phyloP scores from a whole-genome alignment of 2,797 vertebrate genomes.

The Sebastiscus albofasciatus region DNA sequence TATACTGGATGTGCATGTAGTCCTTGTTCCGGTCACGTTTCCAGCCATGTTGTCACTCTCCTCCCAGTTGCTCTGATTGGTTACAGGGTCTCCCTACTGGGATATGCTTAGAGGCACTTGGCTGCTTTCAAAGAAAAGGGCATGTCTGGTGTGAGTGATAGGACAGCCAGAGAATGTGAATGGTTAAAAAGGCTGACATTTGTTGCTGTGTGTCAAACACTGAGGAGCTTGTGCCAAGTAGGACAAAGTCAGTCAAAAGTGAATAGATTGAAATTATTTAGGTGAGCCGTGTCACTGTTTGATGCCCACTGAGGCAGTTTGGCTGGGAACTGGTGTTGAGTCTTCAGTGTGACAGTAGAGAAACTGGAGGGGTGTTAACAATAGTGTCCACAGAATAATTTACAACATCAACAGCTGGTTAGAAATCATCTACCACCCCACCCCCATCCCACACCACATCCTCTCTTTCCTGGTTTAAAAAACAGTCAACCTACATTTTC shows the following conservation, averaged over 20 bases:
- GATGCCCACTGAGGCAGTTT: background rate
- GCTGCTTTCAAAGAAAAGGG: background rate
- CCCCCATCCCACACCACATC: no score
- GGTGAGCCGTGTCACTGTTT: background rate
- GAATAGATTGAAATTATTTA: background rate
- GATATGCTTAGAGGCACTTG: background rate
- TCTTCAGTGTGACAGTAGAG: background rate
- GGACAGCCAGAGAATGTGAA: background rate
- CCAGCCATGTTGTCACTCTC: constrained; percentile 38
- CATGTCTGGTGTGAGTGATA: background rate
- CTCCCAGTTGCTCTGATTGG: constrained; percentile 68
- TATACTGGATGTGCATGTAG: background rate
- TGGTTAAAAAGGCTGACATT: background rate
- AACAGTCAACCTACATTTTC: background rate
- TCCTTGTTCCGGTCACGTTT: constrained; percentile 64
- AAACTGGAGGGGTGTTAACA: background rate
- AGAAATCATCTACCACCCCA: background rate
- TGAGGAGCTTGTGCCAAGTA: background rate
- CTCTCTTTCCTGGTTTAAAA: background rate
- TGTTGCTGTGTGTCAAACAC: background rate
- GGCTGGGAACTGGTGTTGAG: background rate
- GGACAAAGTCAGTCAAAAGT: background rate
- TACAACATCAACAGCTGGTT: background rate
- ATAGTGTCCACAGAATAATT: background rate
- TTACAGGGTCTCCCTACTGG: background rate